phyloP scores from a whole-genome alignment of 2,113 vertebrate genomes.

The Apteryx owenii region DNA sequence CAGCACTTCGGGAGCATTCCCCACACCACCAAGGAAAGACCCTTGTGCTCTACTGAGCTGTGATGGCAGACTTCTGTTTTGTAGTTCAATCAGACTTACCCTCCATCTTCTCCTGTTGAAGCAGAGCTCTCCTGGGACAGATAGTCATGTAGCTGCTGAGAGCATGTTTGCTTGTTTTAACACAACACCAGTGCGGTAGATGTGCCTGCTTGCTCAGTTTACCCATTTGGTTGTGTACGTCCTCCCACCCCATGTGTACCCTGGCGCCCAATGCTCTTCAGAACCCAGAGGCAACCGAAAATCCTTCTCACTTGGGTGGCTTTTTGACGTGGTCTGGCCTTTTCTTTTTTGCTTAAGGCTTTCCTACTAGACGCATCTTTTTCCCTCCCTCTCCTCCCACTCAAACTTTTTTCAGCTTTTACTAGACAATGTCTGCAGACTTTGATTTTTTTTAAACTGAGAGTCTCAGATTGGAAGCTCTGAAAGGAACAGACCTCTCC shows the following conservation, averaged over 20 bases:
- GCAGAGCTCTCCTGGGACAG: neutral
- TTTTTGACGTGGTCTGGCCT: slow-evolving; percentile 42
- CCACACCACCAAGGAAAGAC: rapidly evolving
- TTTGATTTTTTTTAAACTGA: slow-evolving; percentile 37
- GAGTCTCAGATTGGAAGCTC: slow-evolving; percentile 46
- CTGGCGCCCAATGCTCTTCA: neutral
- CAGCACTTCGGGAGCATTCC: rapidly evolving
- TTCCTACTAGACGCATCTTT: neutral
- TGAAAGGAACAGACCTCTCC: slow-evolving; percentile 55
- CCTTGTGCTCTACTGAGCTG: neutral
- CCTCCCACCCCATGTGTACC: neutral
- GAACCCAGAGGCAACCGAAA: slow-evolving; percentile 24
- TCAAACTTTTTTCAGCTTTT: slow-evolving; percentile 36
- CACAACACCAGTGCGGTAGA: rapidly evolving
- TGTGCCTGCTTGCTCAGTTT: neutral
- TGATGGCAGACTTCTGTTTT: neutral
- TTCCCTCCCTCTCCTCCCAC: neutral
- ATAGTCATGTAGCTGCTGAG: neutral
- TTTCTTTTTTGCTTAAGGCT: slow-evolving; percentile 22
- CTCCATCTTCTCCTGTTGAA: neutral
- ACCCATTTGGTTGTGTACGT: neutral
- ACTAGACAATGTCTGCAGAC: slow-evolving; percentile 25
- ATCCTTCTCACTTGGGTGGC: slow-evolving; percentile 42
- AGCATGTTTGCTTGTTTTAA: neutral
- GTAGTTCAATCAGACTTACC: too few species aligned